These are phyloP conservation scores for Melipona quadrifasciata DNA, from an alignment of 1,140 invertebrate genomes.

Conservation along the genomic window DNA sequence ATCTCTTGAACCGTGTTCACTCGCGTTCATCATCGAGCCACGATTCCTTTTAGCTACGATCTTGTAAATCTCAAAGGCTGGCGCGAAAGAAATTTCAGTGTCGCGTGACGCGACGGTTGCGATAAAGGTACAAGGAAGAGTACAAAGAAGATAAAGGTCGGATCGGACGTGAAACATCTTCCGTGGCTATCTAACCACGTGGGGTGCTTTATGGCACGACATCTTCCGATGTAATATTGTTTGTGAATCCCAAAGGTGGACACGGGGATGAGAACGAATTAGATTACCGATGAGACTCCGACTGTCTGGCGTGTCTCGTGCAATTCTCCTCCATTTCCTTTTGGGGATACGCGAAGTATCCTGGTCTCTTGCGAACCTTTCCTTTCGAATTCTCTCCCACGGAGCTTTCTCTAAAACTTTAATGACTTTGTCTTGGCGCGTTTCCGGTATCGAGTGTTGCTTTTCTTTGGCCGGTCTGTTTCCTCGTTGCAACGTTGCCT, in stretches of 20 bases:
- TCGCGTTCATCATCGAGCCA: no score
- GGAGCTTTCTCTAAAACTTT: neutral
- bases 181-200: conserved; percentile 31
- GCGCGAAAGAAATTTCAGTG: conserved; percentile 29
- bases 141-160: conserved; percentile 23
- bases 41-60: neutral
- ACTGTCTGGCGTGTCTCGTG: conserved; percentile 61
- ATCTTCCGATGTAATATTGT: conserved; percentile 75
- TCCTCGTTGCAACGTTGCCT: neutral
- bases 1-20: no score
- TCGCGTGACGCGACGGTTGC: conserved; percentile 19
- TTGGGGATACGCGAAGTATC: neutral
- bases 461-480: neutral
- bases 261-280: conserved; percentile 73
- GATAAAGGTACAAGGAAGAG: conserved; percentile 39
- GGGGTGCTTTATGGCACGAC: conserved; percentile 50
- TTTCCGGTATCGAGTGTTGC: no score
- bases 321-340: conserved; percentile 45
- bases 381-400: neutral
- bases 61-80: neutral
- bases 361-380: conserved; percentile 3
- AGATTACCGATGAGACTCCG: conserved; percentile 66
- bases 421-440: neutral
- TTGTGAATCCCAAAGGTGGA: conserved; percentile 68
- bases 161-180: conserved; percentile 36